These are phyloP conservation scores for Salmo trutta DNA, from an alignment of 2,797 vertebrate genomes.

Conservation along the genomic window DNA sequence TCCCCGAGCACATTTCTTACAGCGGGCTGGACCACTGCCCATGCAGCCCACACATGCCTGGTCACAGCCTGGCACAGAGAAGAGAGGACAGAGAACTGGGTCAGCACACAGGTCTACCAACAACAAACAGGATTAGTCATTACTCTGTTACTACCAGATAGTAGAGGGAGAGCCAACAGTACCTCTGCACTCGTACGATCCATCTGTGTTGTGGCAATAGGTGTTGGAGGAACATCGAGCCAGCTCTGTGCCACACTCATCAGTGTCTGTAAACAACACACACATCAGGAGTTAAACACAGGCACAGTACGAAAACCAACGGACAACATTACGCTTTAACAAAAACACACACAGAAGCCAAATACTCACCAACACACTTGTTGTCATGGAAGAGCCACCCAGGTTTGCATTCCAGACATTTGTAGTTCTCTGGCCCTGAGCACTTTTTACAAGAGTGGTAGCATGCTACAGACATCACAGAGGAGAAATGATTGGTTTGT, in stretches of 20 bases:
- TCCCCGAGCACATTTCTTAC: conserved; percentile 93
- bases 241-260: conserved; percentile 93
- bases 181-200: conserved; percentile 96
- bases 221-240: conserved; percentile 88
- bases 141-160: background rate
- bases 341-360: conserved; percentile 39
- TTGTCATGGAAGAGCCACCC: conserved; percentile 93
- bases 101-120: background rate
- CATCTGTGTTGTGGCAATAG: conserved; percentile 95
- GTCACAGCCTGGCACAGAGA: conserved; percentile 83
- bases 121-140: no score
- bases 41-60: conserved; percentile 95
- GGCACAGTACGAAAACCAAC: no score
- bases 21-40: conserved; percentile 92
- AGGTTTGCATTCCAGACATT: conserved; percentile 88
- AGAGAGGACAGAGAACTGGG: background rate
- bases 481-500: background rate
- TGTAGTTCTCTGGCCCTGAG: conserved; percentile 85
- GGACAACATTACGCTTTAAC: no score
- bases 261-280: conserved; percentile 77
- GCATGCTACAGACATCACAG: conserved; percentile 80
- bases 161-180: conserved; percentile 21
- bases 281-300: background rate
- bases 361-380: conserved; percentile 90
- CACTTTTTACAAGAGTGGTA: conserved; percentile 90